Base-by-base conservation (phyloP, 2,888 invertebrate genomes). In the Phaedon cochleariae region DNA sequence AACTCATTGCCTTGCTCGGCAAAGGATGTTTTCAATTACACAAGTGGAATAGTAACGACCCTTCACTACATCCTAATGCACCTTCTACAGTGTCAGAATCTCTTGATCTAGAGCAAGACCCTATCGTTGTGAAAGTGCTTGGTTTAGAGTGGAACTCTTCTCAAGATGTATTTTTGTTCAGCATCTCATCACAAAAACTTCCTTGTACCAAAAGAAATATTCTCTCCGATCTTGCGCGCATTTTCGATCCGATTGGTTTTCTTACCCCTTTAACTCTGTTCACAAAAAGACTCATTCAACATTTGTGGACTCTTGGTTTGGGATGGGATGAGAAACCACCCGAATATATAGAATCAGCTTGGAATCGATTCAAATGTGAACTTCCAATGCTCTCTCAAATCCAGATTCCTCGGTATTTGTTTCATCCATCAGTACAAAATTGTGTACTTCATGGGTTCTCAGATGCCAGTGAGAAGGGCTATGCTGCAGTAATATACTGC, bases 11-110 rank as follows among this genome's bases (percentile, higher is more conserved):
- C 12, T 18, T 59, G 9, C 46, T 49, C n/a, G 7, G 17, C 15
- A 9, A 17, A 18, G 59, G 48, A 15, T 9, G 31, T 12, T 48
- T 48, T 26, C 12, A 59, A 59, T 21, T 59, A 2, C 18, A 26
- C 6, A 48, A 59, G 46, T 58, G 59, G 60, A 22, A 2, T 12
- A 52, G 60, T 34, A 60, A 60, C 37, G 4, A 60, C 3, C 15
- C 26, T 15, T 17, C 45, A 10, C 17, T 41, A 41, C 10, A 15
- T 17, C 9, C 41, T 41, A 4, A 15, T 17, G 17, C 4, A 41
- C n/a, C n/a, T n/a, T n/a, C n/a, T n/a, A n/a, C n/a, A n/a, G n/a
- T n/a, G n/a, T 26, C 26, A 26, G 6, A 26, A 26, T 26, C 26
- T 26, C 26, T 26, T 6, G 26, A 26, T 6, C 26, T 48, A 9